Evolutionary conservation across 2,888 invertebrate species (phyloP).

Genomic region (Andricus curvator): DNA sequence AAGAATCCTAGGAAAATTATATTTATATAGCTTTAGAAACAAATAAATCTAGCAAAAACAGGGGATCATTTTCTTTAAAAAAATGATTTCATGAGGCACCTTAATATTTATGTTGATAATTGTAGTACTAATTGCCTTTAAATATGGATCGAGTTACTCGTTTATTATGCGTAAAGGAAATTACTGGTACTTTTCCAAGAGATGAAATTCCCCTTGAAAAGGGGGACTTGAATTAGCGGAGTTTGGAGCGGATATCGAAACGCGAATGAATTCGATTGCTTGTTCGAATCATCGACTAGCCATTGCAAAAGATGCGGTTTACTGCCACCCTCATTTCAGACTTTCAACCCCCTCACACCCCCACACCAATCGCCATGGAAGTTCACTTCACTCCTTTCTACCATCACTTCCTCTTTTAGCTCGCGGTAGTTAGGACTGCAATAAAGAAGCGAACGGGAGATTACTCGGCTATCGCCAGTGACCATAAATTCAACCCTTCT

Average conservation of each 20-base stretch:
- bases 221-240: constrained; percentile 5
- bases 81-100: too few relatives aligned
- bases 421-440: constrained; percentile 39
- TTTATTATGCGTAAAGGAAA: background rate
- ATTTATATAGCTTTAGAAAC: too few relatives aligned
- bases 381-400: constrained; percentile 34
- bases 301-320: constrained; percentile 8
- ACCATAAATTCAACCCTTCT: constrained; percentile 40
- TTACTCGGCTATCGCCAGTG: constrained; percentile 39
- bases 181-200: background rate
- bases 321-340: constrained; percentile 15
- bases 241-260: constrained; percentile 27
- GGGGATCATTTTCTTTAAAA: too few relatives aligned
- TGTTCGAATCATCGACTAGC: constrained; percentile 71
- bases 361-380: constrained; percentile 16
- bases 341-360: constrained; percentile 3
- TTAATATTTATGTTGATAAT: too few relatives aligned
- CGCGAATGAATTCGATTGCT: constrained; percentile 42
- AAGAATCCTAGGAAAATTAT: too few relatives aligned
- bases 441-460: constrained; percentile 35
- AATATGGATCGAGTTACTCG: background rate
- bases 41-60: too few relatives aligned
- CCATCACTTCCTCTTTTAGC: constrained; percentile 28
- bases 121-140: background rate
- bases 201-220: background rate